These are phyloP conservation scores for Saturnia pavonia DNA, from an alignment of 2,888 invertebrate genomes.

Conservation along the genomic window DNA sequence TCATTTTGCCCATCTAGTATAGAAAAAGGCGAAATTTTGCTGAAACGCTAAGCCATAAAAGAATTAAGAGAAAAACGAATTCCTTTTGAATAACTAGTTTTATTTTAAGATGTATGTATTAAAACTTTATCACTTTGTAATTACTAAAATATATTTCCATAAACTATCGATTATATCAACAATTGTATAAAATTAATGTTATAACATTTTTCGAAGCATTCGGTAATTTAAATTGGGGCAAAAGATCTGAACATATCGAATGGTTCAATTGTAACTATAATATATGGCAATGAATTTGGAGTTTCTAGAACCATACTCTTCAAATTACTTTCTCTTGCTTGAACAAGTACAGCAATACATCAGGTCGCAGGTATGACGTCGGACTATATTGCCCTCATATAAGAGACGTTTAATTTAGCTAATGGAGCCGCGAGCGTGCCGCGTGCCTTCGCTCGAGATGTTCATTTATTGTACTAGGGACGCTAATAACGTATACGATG, in stretches of 20 bases:
- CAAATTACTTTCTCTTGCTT: neutral
- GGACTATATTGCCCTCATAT: conserved; percentile 25
- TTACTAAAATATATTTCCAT: no score
- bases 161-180: neutral
- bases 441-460: conserved; percentile 38
- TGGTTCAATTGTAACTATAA: neutral
- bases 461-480: conserved; percentile 44
- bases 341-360: conserved; percentile 7
- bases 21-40: no score
- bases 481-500: conserved; percentile 27
- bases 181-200: no score
- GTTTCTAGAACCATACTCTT: neutral
- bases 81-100: no score
- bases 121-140: no score
- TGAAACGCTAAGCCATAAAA: no score
- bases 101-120: no score
- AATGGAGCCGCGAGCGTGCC: conserved; percentile 52
- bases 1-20: no score
- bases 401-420: conserved; percentile 61
- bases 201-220: neutral
- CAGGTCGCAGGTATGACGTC: conserved; percentile 20
- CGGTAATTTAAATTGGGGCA: neutral
- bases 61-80: no score
- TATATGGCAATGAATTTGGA: neutral
- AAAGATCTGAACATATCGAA: neutral